phyloP scores from a whole-genome alignment of 2,797 vertebrate genomes.

The Argentina silus region DNA sequence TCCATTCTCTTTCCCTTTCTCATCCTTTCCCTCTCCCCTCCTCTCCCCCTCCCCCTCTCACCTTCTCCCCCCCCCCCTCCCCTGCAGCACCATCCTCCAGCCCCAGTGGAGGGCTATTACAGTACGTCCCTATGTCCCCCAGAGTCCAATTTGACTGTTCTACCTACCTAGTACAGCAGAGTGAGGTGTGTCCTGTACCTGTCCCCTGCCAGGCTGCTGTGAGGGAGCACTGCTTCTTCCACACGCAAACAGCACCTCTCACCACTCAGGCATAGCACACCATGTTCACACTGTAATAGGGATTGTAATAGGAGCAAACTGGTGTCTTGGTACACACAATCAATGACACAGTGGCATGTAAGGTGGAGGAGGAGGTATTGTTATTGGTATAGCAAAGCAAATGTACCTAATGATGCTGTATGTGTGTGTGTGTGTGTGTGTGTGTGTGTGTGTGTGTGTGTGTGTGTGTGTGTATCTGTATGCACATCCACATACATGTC shows the following conservation, averaged over 20 bases:
- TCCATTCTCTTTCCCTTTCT: neutral
- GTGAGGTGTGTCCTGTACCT: constrained; percentile 46
- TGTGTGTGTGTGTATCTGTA: neutral
- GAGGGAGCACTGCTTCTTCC: constrained; percentile 68
- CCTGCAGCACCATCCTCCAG: constrained; percentile 42
- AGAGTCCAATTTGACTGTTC: constrained; percentile 81
- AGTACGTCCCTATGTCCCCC: constrained; percentile 71
- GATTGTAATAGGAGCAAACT: neutral
- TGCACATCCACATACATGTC: neutral
- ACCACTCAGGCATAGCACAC: neutral
- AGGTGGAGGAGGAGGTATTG: too few species aligned
- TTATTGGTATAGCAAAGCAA: too few species aligned
- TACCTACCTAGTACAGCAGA: constrained; percentile 67
- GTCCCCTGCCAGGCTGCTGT: constrained; percentile 72
- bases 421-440: constrained; percentile 24
- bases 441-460: constrained; percentile 30
- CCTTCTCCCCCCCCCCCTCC: constrained; percentile 9
- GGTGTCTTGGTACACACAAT: neutral
- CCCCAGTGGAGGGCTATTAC: constrained; percentile 60
- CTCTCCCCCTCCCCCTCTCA: neutral
- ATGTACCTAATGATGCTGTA: too few species aligned
- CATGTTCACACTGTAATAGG: neutral
- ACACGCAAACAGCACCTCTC: neutral
- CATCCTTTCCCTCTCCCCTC: neutral
- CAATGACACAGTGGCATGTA: too few species aligned